A percentile compares a stretch with the other conserved stretches of the same genome.
Evolutionary conservation across 64 coral and sea anemone species (phyloP).

Genomic region (Stichodactyla mertensii): DNA sequence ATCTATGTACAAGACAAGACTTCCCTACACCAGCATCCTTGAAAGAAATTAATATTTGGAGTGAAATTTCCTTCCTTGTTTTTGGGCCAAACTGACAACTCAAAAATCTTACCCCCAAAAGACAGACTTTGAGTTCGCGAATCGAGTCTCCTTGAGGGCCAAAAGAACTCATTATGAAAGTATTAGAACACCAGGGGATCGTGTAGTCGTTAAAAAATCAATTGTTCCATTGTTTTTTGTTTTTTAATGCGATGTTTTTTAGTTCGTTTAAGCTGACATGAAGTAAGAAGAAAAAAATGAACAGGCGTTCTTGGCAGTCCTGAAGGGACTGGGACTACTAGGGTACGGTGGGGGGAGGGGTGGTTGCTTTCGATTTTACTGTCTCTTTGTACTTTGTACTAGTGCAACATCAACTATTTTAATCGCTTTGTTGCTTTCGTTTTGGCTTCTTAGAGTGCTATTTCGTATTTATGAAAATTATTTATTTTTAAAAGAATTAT

Average conservation of each 20-base stretch:
- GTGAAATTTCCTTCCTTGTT: not conserved
- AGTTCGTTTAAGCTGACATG: not conserved
- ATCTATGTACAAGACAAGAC: slow-evolving; percentile 88
- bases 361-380: too few species aligned
- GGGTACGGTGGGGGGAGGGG: too few species aligned
- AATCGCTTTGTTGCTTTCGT: too few species aligned
- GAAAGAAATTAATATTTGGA: not conserved
- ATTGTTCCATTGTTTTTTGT: not conserved
- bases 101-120: slow-evolving; percentile 73
- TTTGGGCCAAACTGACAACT: not conserved
- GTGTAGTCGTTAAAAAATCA: not conserved
- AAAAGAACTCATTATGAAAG: slow-evolving; percentile 6
- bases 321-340: not conserved
- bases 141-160: slow-evolving; percentile 54
- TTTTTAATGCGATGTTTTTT: not conserved
- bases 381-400: too few species aligned
- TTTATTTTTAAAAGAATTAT: too few species aligned
- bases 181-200: not conserved
- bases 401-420: too few species aligned
- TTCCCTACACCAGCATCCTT: slow-evolving; percentile 99
- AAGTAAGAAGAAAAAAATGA: not conserved
- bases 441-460: too few species aligned
- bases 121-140: slow-evolving; percentile 91
- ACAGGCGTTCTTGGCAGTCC: not conserved
- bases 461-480: too few species aligned